Conservation (phyloP, 2,797 vertebrate genomes). For the Pteropus rufus region DNA sequence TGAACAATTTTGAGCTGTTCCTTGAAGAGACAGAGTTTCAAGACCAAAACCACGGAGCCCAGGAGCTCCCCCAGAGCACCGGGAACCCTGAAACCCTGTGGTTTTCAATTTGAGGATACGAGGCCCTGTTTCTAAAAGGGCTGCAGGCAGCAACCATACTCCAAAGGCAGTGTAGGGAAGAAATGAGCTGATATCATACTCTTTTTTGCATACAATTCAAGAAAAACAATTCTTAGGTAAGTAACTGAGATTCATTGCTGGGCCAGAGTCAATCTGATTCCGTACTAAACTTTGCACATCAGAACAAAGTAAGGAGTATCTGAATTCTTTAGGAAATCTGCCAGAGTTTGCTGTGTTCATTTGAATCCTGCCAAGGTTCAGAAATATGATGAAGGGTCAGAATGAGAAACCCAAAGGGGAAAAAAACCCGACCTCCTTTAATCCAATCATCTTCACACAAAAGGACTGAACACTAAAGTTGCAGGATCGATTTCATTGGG, state of each 20-base stretch:
- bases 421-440: background rate
- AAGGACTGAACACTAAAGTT: background rate
- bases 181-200: background rate
- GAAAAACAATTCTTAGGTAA: background rate
- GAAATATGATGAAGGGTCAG: background rate
- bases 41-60: background rate
- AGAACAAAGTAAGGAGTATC: background rate
- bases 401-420: background rate
- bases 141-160: background rate
- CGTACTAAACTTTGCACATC: fast-evolving
- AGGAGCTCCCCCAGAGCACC: no score
- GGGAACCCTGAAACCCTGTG: background rate
- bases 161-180: background rate
- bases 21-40: background rate
- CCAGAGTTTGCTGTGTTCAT: background rate
- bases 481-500: background rate
- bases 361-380: background rate
- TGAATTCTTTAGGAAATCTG: background rate
- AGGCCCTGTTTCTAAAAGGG: background rate
- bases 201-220: background rate
- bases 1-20: background rate
- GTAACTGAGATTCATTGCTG: background rate
- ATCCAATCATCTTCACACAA: background rate
- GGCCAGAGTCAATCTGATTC: background rate
- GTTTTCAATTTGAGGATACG: background rate